phyloP scores from a whole-genome alignment of 2,797 vertebrate species.

The Enteromius trimaculatus region DNA sequence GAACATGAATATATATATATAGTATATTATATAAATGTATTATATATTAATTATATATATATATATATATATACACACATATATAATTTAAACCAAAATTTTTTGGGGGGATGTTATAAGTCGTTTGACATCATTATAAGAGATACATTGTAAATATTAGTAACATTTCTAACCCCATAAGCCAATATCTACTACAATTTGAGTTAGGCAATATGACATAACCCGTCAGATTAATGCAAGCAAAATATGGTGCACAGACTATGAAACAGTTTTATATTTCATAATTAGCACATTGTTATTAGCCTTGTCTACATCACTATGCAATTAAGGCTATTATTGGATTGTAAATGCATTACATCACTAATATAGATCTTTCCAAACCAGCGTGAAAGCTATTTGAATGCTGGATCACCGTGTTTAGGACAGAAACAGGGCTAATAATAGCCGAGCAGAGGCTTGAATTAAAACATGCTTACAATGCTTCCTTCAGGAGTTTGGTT shows the following conservation, averaged over 20 bases:
- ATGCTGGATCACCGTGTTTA: not conserved
- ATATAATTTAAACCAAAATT: too few species aligned
- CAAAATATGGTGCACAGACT: not conserved
- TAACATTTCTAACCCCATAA: not conserved
- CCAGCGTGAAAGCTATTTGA: slow-evolving; percentile 16
- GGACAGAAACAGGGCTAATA: slow-evolving; percentile 43
- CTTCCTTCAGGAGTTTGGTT: not conserved
- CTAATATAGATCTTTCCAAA: slow-evolving; percentile 57
- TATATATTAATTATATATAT: too few species aligned
- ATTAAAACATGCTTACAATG: slow-evolving; percentile 16
- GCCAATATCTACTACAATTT: not conserved
- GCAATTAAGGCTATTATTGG: slow-evolving; percentile 20
- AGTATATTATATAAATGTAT: too few species aligned
- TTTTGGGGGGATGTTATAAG: too few species aligned
- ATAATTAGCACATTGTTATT: slow-evolving; percentile 3
- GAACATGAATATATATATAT: too few species aligned
- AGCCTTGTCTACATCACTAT: slow-evolving; percentile 44
- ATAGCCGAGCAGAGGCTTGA: slow-evolving; percentile 2
- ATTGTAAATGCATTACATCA: slow-evolving; percentile 38
- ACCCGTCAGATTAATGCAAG: not conserved
- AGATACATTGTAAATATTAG: not conserved
- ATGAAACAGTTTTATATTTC: not conserved
- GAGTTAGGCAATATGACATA: not conserved
- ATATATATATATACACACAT: too few species aligned
- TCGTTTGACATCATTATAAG: not conserved